Base-by-base conservation (phyloP, 2,888 invertebrate genomes). In the Hyles lineata region DNA sequence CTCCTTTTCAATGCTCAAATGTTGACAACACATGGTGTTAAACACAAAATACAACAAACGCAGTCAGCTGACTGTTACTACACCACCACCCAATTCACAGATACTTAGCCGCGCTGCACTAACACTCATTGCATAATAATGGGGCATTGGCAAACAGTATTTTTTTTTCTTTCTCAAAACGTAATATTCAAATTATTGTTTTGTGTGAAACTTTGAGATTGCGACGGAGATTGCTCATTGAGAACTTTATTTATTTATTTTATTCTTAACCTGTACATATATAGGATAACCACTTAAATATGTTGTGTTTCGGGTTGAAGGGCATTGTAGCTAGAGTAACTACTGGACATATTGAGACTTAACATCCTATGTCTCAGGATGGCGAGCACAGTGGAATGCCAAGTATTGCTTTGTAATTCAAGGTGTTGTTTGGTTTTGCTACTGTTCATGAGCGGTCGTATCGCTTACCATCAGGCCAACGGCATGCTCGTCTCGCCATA, bases 51-150 rank as follows among this genome's bases (percentile, higher is more conserved):
- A 21, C 11, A 21, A 63, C 7, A n/a, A 32, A 21, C 21, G 21
- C 23, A 43, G 35, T 62, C n/a, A 62, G 62, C n/a, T 43, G n/a
- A 8, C n/a, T 6, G 50, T 52, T 62, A 62, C 61, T 32, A 21
- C 32, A 61, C 29, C 29, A 29, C 62, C 62, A 55, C 23, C 29
- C 15, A 52, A 62, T 63, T 62, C 29, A 62, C 52, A 71, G 71
- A 71, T 50, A 63, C 62, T n/a, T 71, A 21, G 55, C 21, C 55
- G 50, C 32, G 25, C 32, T 71, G 71, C 23, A 71, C 63, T 29
- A 63, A 21, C 21, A 21, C 29, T 71, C 8, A 55, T 63, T 55
- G 23, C 55, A 32, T 63, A 71, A 71, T 32, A 55, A 63, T 55
- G n/a, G 63, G 55, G 61, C 63, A 62, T 62, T 55, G 71, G 55